Percentiles rank a stretch among this genome's conserved stretches.
These are phyloP conservation scores for Zygothrica quintamaculata DNA, from an alignment of 2,888 invertebrate species.

Conservation along the genomic window DNA sequence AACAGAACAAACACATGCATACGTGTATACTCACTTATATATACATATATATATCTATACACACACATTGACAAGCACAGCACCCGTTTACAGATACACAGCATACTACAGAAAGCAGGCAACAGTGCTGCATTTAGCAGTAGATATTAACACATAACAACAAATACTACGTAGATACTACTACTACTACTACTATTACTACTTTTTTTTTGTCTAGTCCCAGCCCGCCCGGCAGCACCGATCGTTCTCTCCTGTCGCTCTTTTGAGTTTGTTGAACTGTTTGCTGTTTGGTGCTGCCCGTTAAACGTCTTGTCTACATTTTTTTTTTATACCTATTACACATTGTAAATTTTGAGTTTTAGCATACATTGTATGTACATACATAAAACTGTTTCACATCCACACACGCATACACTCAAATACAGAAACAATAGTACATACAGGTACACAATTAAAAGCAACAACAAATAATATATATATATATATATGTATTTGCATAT, in stretches of 20 bases:
- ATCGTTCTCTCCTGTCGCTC: conserved; percentile 39
- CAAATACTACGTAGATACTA: conserved; percentile 21
- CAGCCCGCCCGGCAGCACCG: conserved; percentile 15
- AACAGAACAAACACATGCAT: conserved; percentile 18
- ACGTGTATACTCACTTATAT: conserved; percentile 16
- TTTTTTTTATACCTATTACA: conserved; percentile 52
- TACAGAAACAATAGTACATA: conserved; percentile 17
- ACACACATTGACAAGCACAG: conserved; percentile 15
- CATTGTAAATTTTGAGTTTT: conserved; percentile 64
- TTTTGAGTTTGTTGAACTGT: conserved; percentile 70
- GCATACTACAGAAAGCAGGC: conserved; percentile 44
- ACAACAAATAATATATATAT: conserved; percentile 48
- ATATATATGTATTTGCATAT: conserved; percentile 21
- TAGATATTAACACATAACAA: conserved; percentile 53
- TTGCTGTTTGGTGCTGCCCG: conserved; percentile 43
- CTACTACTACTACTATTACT: conserved; percentile 42
- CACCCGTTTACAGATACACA: conserved; percentile 70
- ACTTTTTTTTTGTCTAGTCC: conserved; percentile 18
- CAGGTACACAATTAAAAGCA: conserved; percentile 38
- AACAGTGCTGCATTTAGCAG: conserved; percentile 39
- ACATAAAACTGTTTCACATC: conserved; percentile 49
- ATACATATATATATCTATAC: conserved; percentile 1
- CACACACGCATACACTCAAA: conserved; percentile 28
- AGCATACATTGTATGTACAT: conserved; percentile 46
- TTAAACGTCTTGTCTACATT: conserved; percentile 27